Percentiles rank a stretch among this genome's conserved stretches.
Conservation (phyloP, 2,888 invertebrate genomes). For the Diarsia mendica region DNA sequence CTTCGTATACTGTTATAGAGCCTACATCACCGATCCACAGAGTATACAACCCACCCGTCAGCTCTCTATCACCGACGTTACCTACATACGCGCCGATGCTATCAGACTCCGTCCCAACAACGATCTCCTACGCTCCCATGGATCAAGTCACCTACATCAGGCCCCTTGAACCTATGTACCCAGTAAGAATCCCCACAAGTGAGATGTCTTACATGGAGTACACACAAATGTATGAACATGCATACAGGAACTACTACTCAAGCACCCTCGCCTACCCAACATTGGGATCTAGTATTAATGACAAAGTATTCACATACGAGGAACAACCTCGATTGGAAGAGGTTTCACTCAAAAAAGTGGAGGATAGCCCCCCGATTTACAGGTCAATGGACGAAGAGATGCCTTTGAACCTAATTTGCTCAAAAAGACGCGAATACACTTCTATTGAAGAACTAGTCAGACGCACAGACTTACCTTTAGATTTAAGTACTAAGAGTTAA, state of each 20-base stretch:
- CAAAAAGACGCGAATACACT: slow-evolving; percentile 80
- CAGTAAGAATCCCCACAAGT: slow-evolving; percentile 80
- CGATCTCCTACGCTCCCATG: slow-evolving; percentile 73
- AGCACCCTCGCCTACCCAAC: slow-evolving; percentile 77
- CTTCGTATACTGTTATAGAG: slow-evolving; percentile 70
- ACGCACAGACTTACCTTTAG: slow-evolving; percentile 90
- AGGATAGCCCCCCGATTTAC: slow-evolving; percentile 63
- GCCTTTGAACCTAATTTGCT: slow-evolving; percentile 86
- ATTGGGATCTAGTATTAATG: slow-evolving; percentile 76
- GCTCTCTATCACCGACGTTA: slow-evolving; percentile 72
- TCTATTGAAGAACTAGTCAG: slow-evolving; percentile 84
- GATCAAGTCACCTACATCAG: slow-evolving; percentile 78
- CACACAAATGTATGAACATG: slow-evolving; percentile 86
- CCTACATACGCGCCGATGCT: slow-evolving; percentile 73
- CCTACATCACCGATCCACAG: slow-evolving; percentile 73
- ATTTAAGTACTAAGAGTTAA: slow-evolving; percentile 91
- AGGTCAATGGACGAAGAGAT: slow-evolving; percentile 75
- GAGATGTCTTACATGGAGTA: slow-evolving; percentile 87
- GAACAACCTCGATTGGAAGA: slow-evolving; percentile 72
- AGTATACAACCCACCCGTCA: slow-evolving; percentile 72
- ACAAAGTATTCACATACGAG: slow-evolving; percentile 79
- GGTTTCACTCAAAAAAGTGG: slow-evolving; percentile 66
- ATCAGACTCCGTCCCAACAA: slow-evolving; percentile 70
- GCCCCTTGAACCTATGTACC: slow-evolving; percentile 79
- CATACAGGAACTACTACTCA: slow-evolving; percentile 83